Base-by-base conservation (phyloP, 2,113 vertebrate species). In the Pteronura brasiliensis region DNA sequence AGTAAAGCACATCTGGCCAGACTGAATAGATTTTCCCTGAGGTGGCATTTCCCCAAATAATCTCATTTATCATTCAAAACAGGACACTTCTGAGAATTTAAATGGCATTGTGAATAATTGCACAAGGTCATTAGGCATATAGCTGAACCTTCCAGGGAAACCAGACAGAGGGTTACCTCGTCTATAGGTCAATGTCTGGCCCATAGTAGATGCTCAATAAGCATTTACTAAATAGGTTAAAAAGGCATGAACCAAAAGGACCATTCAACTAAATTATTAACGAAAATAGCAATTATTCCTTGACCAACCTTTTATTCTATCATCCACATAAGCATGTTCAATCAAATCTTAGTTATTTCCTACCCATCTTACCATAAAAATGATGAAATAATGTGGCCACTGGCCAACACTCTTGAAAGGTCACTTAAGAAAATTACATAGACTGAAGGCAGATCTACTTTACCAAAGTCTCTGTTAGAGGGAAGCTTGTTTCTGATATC, bases 381-480 rank as follows among this genome's bases (percentile, higher is more conserved):
- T 93, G 65, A 88, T 88, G 31, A 90, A 94, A 91, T 61, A 52
- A 44, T 67, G 1, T 94, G 93, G 63, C 27, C 74, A 29, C 39
- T 95, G 67, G 76, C n/a, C 52, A 97, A 57, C 7, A 69, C 1
- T 90, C 8, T 12, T 89, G 42, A 72, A 91, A 71, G 47, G 89
- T 87, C 80, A 84, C 82, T 85, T 52, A 69, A 57, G 74, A 86
- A 81, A 92, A 97, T 93, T 80, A 84, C 31, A 83, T 1, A 27
- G n/a, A 86, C 36, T 49, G 12, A 36, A 95, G 59, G 12, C 4
- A 65, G 5, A 1, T 86, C 34, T 61, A 31, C 52, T 29, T 14
- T 23, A 52, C 76, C 52, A 44, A 87, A 94, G 52, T 17, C 34
- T 93, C 57, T 71, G 3, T 74, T 61, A 74, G 17, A 85, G 36